Base-by-base conservation (phyloP, 2,113 vertebrate species). In the Ictidomys tridecemlineatus region DNA sequence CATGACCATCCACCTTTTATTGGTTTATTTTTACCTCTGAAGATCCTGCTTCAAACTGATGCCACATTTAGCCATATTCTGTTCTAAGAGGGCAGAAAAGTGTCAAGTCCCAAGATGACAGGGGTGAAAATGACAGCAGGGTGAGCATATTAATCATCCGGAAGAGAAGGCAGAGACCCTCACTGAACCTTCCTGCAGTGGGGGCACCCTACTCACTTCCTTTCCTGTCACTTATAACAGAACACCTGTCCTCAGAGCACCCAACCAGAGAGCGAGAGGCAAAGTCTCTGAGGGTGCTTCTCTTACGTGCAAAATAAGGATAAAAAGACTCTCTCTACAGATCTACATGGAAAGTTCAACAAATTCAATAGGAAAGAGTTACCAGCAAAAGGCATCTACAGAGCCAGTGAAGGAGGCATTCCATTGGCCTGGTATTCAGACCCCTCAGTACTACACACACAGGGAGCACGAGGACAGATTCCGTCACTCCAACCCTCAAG, bases 11-110 rank as follows among this genome's bases (percentile, higher is more conserved):
- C 30, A 61, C 26, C 39, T 70, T 86, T n/a, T 58, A 7, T 32
- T 45, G 74, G 63, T 70, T 90, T 28, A 42, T 69, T 88, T 89
- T 69, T 63, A 78, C 6, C 3, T 53, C 39, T 63, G 65, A 92
- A 89, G 30, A 63, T 9, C 32, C 37, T 22, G 0, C 85, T 93
- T 93, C 53, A n/a, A 67, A 91, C 83, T 79, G 69, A 85, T 78
- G 20, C 6, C 11, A 67, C 37, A 39, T 22, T 2, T 16, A 26
- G 30, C 39, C 77, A 42, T 24, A 34, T 28, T 74, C 32, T 24
- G 6, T 42, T 77, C 32, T 37, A 48, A 30, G 65, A 91, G n/a
- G 34, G 58, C 37, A 76, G 32, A 22, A 12, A 42, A 30, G 5
- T 70, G 37, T 11, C 63, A 63, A n/a, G 2, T 20, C 37, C 9